phyloP scores from a whole-genome alignment of 2,113 vertebrate genomes.

The Romanogobio albipinnatus region DNA sequence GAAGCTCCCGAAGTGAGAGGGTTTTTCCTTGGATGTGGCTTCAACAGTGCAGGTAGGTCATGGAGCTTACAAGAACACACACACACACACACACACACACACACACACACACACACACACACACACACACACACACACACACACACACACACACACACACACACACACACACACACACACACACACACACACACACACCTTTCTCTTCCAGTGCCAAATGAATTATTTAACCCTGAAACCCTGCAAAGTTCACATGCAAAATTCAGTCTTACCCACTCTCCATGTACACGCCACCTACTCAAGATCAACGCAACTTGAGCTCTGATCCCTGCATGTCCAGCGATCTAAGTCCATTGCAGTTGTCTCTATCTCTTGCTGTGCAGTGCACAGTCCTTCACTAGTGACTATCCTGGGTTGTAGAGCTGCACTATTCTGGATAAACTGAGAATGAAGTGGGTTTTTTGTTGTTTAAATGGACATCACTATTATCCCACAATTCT shows the following conservation, averaged over 20 bases:
- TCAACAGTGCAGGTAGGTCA: slow-evolving; percentile 93
- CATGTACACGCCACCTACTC: background rate
- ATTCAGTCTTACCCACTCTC: slow-evolving; percentile 7
- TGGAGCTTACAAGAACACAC: background rate
- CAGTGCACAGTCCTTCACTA: background rate
- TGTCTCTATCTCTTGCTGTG: background rate
- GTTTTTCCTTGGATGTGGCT: slow-evolving; percentile 95
- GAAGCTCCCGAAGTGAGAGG: slow-evolving; percentile 93
- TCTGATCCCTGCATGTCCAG: background rate
- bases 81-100: background rate
- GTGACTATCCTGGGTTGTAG: too few species aligned
- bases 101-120: background rate
- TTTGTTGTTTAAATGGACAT: too few species aligned
- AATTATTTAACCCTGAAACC: slow-evolving; percentile 6
- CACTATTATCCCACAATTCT: too few species aligned
- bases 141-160: background rate
- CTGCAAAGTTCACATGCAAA: slow-evolving; percentile 11
- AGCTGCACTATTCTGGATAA: too few species aligned
- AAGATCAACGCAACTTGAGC: background rate
- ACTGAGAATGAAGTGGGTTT: too few species aligned
- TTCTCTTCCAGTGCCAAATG: background rate
- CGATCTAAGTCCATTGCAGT: background rate
- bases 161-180: background rate
- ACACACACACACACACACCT: background rate
- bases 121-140: background rate